A percentile compares a stretch with the other conserved stretches of the same genome.
These are phyloP conservation scores for Drosophila fuyamai DNA, from an alignment of 1,140 invertebrate genomes.

Conservation along the genomic window DNA sequence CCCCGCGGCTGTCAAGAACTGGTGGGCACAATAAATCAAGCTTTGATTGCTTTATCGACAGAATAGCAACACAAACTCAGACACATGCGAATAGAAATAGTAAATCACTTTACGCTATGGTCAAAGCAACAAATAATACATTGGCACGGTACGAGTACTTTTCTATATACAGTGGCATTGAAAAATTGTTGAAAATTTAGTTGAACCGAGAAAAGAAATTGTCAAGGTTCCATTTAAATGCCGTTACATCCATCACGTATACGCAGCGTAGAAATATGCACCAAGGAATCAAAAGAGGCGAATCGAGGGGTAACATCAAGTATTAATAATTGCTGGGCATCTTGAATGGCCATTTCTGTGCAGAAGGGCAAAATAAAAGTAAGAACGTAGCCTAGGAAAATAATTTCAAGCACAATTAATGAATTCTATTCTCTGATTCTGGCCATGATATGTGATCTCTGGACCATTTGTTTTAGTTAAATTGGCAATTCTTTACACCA, in stretches of 20 bases:
- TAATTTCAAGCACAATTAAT: slow-evolving; percentile 48
- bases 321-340: slow-evolving; percentile 67
- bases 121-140: slow-evolving; percentile 48
- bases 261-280: slow-evolving; percentile 43
- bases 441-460: slow-evolving; percentile 29
- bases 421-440: slow-evolving; percentile 2
- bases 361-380: background rate
- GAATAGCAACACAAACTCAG: slow-evolving; percentile 23
- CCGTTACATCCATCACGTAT: slow-evolving; percentile 54
- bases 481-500: slow-evolving; percentile 25
- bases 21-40: slow-evolving; percentile 53
- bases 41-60: slow-evolving; percentile 62
- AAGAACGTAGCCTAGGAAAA: slow-evolving; percentile 14
- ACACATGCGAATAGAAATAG: slow-evolving; percentile 22
- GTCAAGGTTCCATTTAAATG: slow-evolving; percentile 41
- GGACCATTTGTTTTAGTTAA: slow-evolving; percentile 59
- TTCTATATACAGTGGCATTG: slow-evolving; percentile 29
- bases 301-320: slow-evolving; percentile 40
- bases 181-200: slow-evolving; percentile 42
- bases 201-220: slow-evolving; percentile 32
- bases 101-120: slow-evolving; percentile 49
- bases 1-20: slow-evolving; percentile 22
- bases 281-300: slow-evolving; percentile 36
- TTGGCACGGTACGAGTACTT: slow-evolving; percentile 18
- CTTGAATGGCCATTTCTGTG: slow-evolving; percentile 62